phyloP scores from a whole-genome alignment of 2,888 invertebrate species.

The Oligia latruncula region DNA sequence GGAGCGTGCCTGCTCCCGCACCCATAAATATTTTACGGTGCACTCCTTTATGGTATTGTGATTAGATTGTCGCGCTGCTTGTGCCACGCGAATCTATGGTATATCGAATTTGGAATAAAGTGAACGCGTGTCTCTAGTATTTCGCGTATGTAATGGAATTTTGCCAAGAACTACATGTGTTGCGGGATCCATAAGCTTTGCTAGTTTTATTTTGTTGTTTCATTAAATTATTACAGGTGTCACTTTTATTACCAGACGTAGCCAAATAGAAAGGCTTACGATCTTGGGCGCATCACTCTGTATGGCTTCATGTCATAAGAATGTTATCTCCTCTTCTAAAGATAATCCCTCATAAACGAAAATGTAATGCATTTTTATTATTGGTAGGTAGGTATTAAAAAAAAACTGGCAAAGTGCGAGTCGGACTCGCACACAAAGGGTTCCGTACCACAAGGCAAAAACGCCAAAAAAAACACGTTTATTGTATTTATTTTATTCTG shows the following conservation, averaged over 20 bases:
- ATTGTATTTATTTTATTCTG: no score
- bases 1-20: slow-evolving; percentile 81
- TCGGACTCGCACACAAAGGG: no score
- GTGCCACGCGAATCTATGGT: slow-evolving; percentile 79
- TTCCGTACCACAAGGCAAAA: no score
- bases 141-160: slow-evolving; percentile 66
- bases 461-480: no score
- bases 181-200: slow-evolving; percentile 57
- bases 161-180: slow-evolving; percentile 63
- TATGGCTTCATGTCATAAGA: not conserved
- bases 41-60: slow-evolving; percentile 85
- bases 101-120: slow-evolving; percentile 83
- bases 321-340: not conserved
- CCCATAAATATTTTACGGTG: slow-evolving; percentile 86
- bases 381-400: not conserved
- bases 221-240: slow-evolving; percentile 45
- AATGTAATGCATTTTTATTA: slow-evolving; percentile 3
- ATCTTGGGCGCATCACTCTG: not conserved
- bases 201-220: slow-evolving; percentile 40
- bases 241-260: slow-evolving; percentile 36
- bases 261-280: slow-evolving; percentile 16
- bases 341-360: not conserved
- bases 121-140: slow-evolving; percentile 71
- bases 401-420: no score
- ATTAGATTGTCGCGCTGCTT: slow-evolving; percentile 83